Base-by-base conservation (phyloP, 2,888 invertebrate genomes). In the Pandemis heparana region DNA sequence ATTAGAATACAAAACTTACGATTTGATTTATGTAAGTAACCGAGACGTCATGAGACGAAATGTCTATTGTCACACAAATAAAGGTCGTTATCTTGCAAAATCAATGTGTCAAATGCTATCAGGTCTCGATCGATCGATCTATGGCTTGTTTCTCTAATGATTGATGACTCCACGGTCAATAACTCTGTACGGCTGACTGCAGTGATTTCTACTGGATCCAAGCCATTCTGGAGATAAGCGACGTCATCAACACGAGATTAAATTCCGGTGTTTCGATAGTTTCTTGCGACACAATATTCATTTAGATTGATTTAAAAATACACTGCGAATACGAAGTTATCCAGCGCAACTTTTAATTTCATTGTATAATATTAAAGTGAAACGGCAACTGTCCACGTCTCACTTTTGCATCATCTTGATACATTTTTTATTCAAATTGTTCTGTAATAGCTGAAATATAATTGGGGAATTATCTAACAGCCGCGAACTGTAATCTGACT, bases 361-460 rank as follows among this genome's bases (percentile, higher is more conserved):
- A 62, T 72, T 72, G 67, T 68, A 63, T 68, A 72, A 72, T 56
- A 68, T 72, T 23, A 68, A 72, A 68, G 67, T 63, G 72, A 72
- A 72, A 72, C 56, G 41, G 46, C 67, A 53, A 62, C 18, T 62
- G 69, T 63, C 63, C 61, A 51, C 39, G 69, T 67, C 63, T 56
- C 56, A 67, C 56, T 46, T 68, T 64, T 60, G 63, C 68, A 63
- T 68, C 68, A 63, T 48, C 56, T 51, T 41, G 60, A 61, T 61
- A 64, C 62, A 39, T 51, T 65, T 65, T 71, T 71, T 66, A 56
- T 69, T 69, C 68, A 68, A 60, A 68, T 63, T 38, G 38, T 68
- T 72, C 67, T 68, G 67, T 56, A 72, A 72, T 32, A 18, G 61
- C 69, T 74, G 74, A 65, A 74, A 60, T 43, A 65, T 74, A 74